Base-by-base conservation (phyloP, 2,888 invertebrate species). In the Nemotelus pantherinus region DNA sequence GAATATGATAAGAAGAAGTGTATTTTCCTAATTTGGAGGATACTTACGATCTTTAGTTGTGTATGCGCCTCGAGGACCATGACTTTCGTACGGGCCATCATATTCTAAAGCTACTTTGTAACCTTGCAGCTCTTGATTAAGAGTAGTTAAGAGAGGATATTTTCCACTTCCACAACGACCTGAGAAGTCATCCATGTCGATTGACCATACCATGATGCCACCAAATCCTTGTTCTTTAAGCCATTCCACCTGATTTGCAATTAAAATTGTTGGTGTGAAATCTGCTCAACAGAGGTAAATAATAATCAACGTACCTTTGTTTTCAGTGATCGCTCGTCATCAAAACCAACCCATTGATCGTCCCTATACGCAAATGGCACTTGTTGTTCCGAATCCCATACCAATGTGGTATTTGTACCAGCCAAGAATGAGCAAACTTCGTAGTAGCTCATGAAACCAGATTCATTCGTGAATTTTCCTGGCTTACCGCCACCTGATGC, bases 201-300 rank as follows among this genome's bases (percentile, higher is more conserved):
- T 91, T 0, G 97, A 97, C 97, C 97, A 98, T 71, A 98, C 93
- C 96, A 98, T 98, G 77, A 97, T 95, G 41, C 98, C 98, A 58
- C 96, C 97, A 81, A 96, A 96, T 45, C 95, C 96, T 90, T 95
- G 95, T 84, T 96, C 95, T 85, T 95, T 96, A 78, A 97, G 89
- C 97, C 97, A 97, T 78, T 93, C 93, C 92, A 95, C 95, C 96
- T 96, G 84, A 2, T 83, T 25, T 25, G 25, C 80, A 48, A 60
- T 53, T 53, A 53, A 53, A 53, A 53, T 53, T 53, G 53, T 6
- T 25, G 25, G 25, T 53, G 6, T 6, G 50, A 77, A 64, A 76
- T 7, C 65, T 39, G 75, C 47, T 67, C 45, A 53, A n/a, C n/a
- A 60, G 60, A 4, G 9, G 10, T 65, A 65, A 41, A 7, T 5